Conservation (phyloP, 2,888 invertebrate species). For the Cerastoderma edule region DNA sequence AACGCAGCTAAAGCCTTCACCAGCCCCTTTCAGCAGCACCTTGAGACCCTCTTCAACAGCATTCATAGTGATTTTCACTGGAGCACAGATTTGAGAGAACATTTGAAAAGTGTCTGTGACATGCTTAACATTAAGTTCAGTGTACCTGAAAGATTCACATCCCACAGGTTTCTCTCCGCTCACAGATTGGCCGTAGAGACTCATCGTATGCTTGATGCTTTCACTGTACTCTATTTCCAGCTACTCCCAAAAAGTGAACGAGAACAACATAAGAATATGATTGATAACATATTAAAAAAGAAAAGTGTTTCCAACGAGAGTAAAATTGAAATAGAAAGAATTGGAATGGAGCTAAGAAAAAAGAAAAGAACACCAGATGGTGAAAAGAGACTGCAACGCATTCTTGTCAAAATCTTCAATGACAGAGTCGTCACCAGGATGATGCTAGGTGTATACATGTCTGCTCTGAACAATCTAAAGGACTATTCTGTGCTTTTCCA, state of each 20-base stretch:
- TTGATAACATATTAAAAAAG: slow-evolving; percentile 13
- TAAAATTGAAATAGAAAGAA: neutral
- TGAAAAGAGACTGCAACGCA: slow-evolving; percentile 8
- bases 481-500: slow-evolving; percentile 37
- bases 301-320: slow-evolving; percentile 8
- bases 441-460: slow-evolving; percentile 27
- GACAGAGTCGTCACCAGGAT: neutral
- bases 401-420: slow-evolving; percentile 19
- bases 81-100: slow-evolving; percentile 53
- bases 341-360: slow-evolving; percentile 8
- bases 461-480: slow-evolving; percentile 30
- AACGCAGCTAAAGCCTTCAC: slow-evolving; percentile 67
- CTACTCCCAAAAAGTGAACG: slow-evolving; percentile 23
- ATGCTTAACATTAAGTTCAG: slow-evolving; percentile 45
- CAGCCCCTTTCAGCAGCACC: slow-evolving; percentile 46
- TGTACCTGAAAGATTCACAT: slow-evolving; percentile 52
- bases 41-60: slow-evolving; percentile 59
- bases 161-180: slow-evolving; percentile 64
- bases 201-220: slow-evolving; percentile 50
- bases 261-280: neutral
- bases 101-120: slow-evolving; percentile 48
- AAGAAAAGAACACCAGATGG: slow-evolving; percentile 34
- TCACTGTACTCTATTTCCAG: slow-evolving; percentile 50
- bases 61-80: slow-evolving; percentile 65
- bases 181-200: slow-evolving; percentile 55